phyloP scores from a whole-genome alignment of 1,140 invertebrate species.

The Hormaphis cornu region DNA sequence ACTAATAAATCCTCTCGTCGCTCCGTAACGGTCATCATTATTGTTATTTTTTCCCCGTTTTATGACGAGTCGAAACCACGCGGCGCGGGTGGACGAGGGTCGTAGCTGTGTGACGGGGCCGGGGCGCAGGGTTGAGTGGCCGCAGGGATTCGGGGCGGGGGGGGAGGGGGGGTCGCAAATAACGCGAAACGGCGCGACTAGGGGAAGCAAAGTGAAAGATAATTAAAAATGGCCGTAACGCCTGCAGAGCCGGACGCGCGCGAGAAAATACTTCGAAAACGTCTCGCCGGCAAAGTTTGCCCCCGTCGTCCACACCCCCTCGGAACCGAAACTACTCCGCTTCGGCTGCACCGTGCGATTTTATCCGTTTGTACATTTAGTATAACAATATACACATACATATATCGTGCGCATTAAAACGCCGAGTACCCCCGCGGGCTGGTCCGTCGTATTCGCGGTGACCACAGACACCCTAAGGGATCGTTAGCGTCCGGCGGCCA shows the following conservation, averaged over 20 bases:
- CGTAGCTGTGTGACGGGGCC: too few relatives aligned
- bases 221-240: constrained; percentile 26
- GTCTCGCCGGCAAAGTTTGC: background rate
- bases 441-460: constrained; percentile 15
- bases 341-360: too few relatives aligned
- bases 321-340: constrained; percentile 18
- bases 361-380: too few relatives aligned
- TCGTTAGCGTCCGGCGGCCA: constrained; percentile 31
- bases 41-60: too few relatives aligned
- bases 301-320: background rate
- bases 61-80: too few relatives aligned
- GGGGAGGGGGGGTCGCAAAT: background rate
- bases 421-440: background rate
- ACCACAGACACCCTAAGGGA: constrained; percentile 30
- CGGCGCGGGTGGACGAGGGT: too few relatives aligned
- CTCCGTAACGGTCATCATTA: too few relatives aligned
- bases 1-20: too few relatives aligned
- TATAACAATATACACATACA: too few relatives aligned
- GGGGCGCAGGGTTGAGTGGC: background rate
- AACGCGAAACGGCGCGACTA: too few relatives aligned
- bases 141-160: background rate
- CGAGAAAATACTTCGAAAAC: background rate
- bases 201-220: constrained; percentile 20
- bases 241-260: background rate
- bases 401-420: too few relatives aligned